Conservation (phyloP, 2,888 invertebrate species). For the Diaperis boleti region DNA sequence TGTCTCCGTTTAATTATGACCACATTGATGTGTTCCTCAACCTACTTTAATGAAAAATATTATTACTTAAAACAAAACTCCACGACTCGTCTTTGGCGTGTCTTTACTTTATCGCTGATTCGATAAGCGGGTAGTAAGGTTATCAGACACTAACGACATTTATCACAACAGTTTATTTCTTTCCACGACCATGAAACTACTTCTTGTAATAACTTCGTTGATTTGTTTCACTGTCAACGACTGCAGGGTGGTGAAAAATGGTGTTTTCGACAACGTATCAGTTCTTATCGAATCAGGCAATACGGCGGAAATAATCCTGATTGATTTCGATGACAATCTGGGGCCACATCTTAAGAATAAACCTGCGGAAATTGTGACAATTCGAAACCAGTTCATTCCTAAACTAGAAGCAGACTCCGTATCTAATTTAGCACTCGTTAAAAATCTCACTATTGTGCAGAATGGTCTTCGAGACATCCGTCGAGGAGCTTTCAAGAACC, state of each 20-base stretch:
- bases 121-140: no score
- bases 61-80: no score
- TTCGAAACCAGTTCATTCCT: constrained; percentile 19
- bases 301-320: not conserved
- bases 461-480: constrained; percentile 30
- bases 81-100: no score
- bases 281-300: not conserved
- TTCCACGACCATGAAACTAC: no score
- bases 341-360: not conserved
- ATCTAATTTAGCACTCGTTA: constrained; percentile 6
- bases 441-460: constrained; percentile 6
- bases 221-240: no score
- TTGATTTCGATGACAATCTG: constrained; percentile 18
- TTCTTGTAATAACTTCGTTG: no score
- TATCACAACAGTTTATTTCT: no score
- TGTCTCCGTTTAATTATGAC: no score
- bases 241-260: constrained; percentile 10
- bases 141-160: no score
- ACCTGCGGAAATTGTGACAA: not conserved
- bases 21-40: no score
- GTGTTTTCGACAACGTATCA: constrained; percentile 30
- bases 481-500: constrained; percentile 37
- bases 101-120: no score
- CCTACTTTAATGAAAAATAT: no score
- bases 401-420: constrained; percentile 14